These are phyloP conservation scores for Phalangium opilio DNA, from an alignment of 2,888 invertebrate species.

Conservation along the genomic window DNA sequence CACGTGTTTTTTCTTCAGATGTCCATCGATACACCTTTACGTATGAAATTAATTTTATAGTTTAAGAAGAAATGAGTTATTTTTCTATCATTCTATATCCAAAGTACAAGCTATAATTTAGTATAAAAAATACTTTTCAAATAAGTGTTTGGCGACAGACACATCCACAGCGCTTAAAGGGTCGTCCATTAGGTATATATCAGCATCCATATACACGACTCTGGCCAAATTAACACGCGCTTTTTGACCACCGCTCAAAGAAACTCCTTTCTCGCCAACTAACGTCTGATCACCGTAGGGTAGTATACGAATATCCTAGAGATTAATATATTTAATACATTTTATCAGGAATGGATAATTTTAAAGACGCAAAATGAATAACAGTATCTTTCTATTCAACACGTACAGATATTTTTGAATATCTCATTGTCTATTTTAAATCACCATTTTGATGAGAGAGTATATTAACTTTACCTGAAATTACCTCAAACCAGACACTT, in stretches of 20 bases:
- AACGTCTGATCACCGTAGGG: conserved; percentile 56
- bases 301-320: conserved; percentile 26
- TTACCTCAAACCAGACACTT: no score
- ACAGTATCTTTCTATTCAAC: no score
- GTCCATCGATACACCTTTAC: conserved; percentile 30
- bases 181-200: conserved; percentile 21
- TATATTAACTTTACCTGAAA: no score
- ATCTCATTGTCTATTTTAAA: no score
- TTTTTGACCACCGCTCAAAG: conserved; percentile 87
- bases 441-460: no score
- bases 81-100: no score
- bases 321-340: background rate
- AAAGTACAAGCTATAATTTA: no score
- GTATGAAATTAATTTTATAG: no score
- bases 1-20: conserved; percentile 31
- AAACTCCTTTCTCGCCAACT: conserved; percentile 74
- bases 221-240: conserved; percentile 46
- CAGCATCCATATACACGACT: conserved; percentile 19
- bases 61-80: no score
- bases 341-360: no score
- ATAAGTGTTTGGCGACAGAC: conserved; percentile 19
- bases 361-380: no score
- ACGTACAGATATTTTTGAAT: no score
- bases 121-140: conserved; percentile 18
- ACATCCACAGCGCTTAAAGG: conserved; percentile 21